Evolutionary conservation across 2,888 invertebrate genomes (phyloP).

Genomic region (Strigamia transsilvanica): DNA sequence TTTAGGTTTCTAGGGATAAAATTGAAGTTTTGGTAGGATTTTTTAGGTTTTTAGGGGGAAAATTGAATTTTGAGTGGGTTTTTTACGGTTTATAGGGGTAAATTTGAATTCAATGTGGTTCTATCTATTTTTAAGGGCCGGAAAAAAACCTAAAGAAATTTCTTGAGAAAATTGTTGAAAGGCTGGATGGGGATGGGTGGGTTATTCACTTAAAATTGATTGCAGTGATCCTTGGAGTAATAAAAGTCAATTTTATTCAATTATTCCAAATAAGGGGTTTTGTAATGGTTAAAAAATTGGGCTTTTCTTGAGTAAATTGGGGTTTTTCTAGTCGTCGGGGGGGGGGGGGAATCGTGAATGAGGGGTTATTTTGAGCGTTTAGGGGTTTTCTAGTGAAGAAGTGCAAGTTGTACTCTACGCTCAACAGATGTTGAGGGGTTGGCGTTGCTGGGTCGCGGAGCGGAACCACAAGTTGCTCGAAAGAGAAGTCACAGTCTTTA

Average conservation of each 20-base stretch:
- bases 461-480: constrained; percentile 27
- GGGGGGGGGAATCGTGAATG: background rate
- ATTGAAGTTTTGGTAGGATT: background rate
- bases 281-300: too few species aligned
- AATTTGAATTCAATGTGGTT: too few species aligned
- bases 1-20: background rate
- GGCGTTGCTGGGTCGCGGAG: background rate
- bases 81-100: background rate
- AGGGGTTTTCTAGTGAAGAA: background rate
- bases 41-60: background rate
- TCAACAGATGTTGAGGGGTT: constrained; percentile 28
- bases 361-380: background rate
- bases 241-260: background rate
- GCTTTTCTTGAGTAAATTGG: too few species aligned
- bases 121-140: background rate
- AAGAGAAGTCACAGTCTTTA: background rate
- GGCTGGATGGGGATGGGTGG: background rate
- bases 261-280: too few species aligned
- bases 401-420: constrained; percentile 31
- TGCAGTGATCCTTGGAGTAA: background rate
- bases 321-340: too few species aligned
- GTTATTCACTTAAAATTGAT: background rate
- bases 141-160: background rate
- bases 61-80: background rate
- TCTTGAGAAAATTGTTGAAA: background rate